Evolutionary conservation across 2,888 invertebrate genomes (phyloP).

Genomic region (Eretmocerus hayati): DNA sequence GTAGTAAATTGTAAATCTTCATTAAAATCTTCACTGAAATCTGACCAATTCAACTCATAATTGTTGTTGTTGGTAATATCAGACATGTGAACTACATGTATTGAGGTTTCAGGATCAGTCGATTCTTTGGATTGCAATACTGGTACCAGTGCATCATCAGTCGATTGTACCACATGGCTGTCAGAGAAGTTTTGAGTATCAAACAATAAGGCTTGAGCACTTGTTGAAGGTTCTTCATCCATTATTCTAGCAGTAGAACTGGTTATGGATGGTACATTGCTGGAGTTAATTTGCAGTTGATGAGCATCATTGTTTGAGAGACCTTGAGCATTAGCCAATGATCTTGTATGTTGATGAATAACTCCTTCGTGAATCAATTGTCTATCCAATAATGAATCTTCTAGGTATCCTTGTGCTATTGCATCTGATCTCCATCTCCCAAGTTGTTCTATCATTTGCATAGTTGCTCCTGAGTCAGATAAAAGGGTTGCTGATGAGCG

Average conservation of each 20-base stretch:
- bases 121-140: not conserved
- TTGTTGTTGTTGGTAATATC: not conserved
- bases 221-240: constrained; percentile 1
- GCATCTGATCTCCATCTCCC: constrained; percentile 14
- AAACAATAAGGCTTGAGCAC: not conserved
- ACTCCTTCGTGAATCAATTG: constrained; percentile 6
- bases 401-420: constrained; percentile 13
- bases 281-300: too few relatives aligned
- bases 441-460: constrained; percentile 13
- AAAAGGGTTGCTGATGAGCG: constrained; percentile 12
- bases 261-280: too few relatives aligned
- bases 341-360: not conserved
- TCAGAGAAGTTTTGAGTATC: not conserved
- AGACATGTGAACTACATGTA: not conserved
- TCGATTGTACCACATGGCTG: too few relatives aligned
- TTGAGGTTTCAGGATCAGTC: not conserved
- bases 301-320: too few relatives aligned
- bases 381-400: constrained; percentile 8
- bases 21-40: not conserved
- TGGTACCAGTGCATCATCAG: not conserved
- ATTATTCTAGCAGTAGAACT: not conserved
- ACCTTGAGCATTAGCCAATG: too few relatives aligned
- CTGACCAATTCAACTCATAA: not conserved
- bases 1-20: too few relatives aligned
- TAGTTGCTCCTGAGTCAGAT: constrained; percentile 14